These are phyloP conservation scores for Chroicocephalus ridibundus DNA, from an alignment of 2,113 vertebrate species.

Conservation along the genomic window DNA sequence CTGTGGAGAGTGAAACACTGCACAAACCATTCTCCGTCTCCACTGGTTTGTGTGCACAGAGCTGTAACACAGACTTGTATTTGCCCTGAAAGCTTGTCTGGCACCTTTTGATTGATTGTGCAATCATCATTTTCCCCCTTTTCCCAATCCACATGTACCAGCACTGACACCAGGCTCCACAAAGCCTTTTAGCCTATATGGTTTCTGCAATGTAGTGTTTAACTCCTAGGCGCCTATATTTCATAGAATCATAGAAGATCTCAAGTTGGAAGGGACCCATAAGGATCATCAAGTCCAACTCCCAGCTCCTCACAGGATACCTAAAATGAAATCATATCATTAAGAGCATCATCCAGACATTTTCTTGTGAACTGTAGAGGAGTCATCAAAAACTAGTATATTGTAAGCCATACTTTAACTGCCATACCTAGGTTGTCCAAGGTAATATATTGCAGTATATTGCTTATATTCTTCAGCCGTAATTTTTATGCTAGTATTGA, in stretches of 20 bases:
- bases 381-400: not conserved
- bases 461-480: not conserved
- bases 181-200: not conserved
- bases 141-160: not conserved
- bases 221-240: not conserved
- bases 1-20: not conserved
- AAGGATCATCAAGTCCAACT: not conserved
- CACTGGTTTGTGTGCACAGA: not conserved
- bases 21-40: not conserved
- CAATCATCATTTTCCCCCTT: not conserved
- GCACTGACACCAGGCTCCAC: not conserved
- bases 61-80: not conserved
- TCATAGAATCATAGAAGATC: not conserved
- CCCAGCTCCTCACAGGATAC: not conserved
- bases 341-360: not conserved
- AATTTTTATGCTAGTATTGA: not conserved
- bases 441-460: not conserved
- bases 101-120: not conserved
- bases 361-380: not conserved
- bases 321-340: not conserved
- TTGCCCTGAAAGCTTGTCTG: not conserved
- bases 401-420: not conserved
- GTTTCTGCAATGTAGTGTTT: not conserved
- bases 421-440: not conserved
- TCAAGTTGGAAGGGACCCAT: not conserved